Conservation (phyloP, 2,113 vertebrate genomes). For the Atractosteus spatula region DNA sequence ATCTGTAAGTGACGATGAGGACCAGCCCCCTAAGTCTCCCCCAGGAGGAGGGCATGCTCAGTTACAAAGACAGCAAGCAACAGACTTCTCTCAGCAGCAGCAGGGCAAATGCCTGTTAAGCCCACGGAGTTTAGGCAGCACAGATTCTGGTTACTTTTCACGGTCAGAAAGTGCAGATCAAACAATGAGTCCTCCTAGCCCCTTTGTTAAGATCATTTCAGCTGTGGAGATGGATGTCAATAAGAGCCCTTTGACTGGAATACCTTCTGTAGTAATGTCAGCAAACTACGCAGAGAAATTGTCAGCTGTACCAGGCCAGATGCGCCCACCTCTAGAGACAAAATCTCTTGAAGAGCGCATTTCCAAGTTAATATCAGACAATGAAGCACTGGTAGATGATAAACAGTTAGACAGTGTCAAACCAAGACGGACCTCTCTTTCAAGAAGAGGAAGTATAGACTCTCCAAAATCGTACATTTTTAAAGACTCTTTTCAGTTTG, state of each 20-base stretch:
- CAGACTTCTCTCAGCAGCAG: constrained; percentile 86
- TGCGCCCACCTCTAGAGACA: constrained; percentile 86
- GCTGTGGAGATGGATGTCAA: constrained; percentile 71
- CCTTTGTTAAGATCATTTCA: constrained; percentile 78
- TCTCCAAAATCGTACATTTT: constrained; percentile 98
- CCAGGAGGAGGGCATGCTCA: constrained; percentile 75
- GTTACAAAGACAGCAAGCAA: constrained; percentile 93
- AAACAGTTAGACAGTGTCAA: constrained; percentile 98
- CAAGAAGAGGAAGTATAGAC: constrained; percentile 93
- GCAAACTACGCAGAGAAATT: constrained; percentile 68
- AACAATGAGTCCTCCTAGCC: constrained; percentile 85
- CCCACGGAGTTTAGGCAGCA: constrained; percentile 92
- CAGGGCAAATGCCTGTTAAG: constrained; percentile 88
- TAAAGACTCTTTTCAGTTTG: constrained; percentile 98
- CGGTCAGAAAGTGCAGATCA: constrained; percentile 95
- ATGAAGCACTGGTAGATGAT: constrained; percentile 94
- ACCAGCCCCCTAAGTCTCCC: constrained; percentile 69
- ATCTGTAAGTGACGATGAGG: constrained; percentile 64
- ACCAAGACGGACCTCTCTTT: constrained; percentile 93
- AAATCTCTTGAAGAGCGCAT: constrained; percentile 93
- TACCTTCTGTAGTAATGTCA: constrained; percentile 63
- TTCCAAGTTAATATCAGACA: constrained; percentile 96
- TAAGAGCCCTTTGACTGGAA: constrained; percentile 57
- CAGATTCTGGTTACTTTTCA: constrained; percentile 96
- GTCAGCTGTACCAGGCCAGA: constrained; percentile 65